Base-by-base conservation (phyloP, 2,888 invertebrate genomes). In the Andrena flavipes region DNA sequence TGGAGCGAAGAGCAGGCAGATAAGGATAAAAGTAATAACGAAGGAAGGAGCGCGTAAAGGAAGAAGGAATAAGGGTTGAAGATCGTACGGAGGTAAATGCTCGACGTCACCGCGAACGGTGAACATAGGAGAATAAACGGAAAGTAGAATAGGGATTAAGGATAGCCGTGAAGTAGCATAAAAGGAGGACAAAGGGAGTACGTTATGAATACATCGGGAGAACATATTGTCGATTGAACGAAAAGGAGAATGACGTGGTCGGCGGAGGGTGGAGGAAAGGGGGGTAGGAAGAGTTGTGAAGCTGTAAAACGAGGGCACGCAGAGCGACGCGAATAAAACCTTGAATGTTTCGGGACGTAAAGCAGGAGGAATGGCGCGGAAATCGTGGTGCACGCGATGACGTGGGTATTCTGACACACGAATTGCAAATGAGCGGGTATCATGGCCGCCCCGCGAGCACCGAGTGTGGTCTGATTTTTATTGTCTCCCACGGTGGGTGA, bases 281-380 rank as follows among this genome's bases (percentile, higher is more conserved):
- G 4, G 26, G 23, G 56, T 13, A 4, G 56, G 56, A 26, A 56
- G 56, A 56, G 56, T 23, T 56, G 56, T 26, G 23, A 13, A 42
- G 67, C 63, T 63, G 68, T 84, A 82, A 84, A 83, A 84, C 29
- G 35, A 10, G 54, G 78, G 35, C 74, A 76, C 80, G 84, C 83
- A 77, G 84, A 85, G 67, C 78, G 76, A 75, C 54, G 26, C 70
- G 82, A 79, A 84, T 89, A 89, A 88, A 89, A 87, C 81, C 81
- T 1, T 56, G 85, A 84, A 83, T 72, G 86, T 84, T 88, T 84
- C 80, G 74, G 75, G 73, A 83, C 76, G 86, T 88, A 88, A 87
- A 84, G 68, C 83, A 64, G 69, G 62, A 67, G 71, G 73, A 71
- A 74, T 65, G 74, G 65, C 20, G 70, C 30, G 48, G 65, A 67